Percentiles rank a stretch among this genome's conserved stretches.
Conservation (phyloP, 1,140 invertebrate species). For the Hypsibius dujardini region DNA sequence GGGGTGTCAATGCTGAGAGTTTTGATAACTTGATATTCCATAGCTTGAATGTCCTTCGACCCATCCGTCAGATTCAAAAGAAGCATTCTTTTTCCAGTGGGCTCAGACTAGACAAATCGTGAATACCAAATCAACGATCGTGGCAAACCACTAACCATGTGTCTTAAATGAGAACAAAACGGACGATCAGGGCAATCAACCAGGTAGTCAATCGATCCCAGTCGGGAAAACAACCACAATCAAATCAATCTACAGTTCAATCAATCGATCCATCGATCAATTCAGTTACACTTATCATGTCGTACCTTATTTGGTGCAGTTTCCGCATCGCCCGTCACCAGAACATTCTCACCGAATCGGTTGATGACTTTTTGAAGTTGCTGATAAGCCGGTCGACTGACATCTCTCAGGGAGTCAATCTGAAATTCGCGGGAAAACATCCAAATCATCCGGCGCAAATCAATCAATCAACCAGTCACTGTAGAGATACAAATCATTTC, state of each 20-base stretch:
- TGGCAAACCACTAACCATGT: too few species aligned
- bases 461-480: too few species aligned
- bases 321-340: neutral
- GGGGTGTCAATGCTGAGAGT: neutral
- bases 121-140: too few species aligned
- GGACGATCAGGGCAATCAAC: too few species aligned
- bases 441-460: neutral
- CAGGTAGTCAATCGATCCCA: neutral
- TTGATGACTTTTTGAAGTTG: slow-evolving; percentile 16
- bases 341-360: slow-evolving; percentile 1
- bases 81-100: neutral
- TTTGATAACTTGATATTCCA: neutral
- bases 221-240: neutral
- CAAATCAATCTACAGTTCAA: too few species aligned
- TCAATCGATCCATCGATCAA: too few species aligned
- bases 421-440: neutral
- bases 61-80: neutral
- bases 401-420: slow-evolving; percentile 3
- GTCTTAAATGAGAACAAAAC: too few species aligned
- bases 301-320: neutral
- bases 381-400: slow-evolving; percentile 12
- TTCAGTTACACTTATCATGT: too few species aligned
- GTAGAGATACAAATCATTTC: too few species aligned
- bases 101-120: neutral
- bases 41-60: neutral